Conservation (phyloP, 2,888 invertebrate species). For the Saturnia pavonia region DNA sequence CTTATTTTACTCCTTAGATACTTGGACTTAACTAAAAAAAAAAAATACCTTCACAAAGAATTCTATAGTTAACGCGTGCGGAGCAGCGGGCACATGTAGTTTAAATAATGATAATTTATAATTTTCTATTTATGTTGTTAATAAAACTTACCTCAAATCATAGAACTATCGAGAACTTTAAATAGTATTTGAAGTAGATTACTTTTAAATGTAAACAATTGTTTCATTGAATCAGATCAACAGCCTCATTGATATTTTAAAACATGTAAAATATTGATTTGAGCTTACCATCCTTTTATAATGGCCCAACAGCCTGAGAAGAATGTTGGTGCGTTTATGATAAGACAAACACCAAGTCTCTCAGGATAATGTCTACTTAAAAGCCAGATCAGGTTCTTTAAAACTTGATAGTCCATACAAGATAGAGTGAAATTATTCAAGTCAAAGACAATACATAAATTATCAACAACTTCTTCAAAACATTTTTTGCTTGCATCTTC, state of each 20-base stretch:
- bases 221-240: background rate
- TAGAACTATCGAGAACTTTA: background rate
- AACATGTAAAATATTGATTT: background rate
- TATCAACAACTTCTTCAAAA: constrained; percentile 90
- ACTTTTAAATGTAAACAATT: no score
- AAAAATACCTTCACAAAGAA: no score
- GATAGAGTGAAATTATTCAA: constrained; percentile 87
- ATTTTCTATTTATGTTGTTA: background rate
- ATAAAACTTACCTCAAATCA: background rate
- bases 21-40: no score
- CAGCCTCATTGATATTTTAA: background rate
- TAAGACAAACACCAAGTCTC: constrained; percentile 87
- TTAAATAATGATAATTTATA: no score
- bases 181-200: background rate
- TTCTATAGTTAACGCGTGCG: no score
- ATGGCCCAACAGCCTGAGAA: constrained; percentile 91
- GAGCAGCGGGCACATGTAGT: no score
- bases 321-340: constrained; percentile 87
- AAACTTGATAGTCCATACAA: constrained; percentile 91
- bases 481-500: constrained; percentile 89
- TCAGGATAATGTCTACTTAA: constrained; percentile 90
- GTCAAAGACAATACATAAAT: constrained; percentile 90
- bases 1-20: no score
- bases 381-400: constrained; percentile 90
- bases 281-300: constrained; percentile 86